Conservation (phyloP, 2,888 invertebrate genomes). For the Caenorhabditis sp. region DNA sequence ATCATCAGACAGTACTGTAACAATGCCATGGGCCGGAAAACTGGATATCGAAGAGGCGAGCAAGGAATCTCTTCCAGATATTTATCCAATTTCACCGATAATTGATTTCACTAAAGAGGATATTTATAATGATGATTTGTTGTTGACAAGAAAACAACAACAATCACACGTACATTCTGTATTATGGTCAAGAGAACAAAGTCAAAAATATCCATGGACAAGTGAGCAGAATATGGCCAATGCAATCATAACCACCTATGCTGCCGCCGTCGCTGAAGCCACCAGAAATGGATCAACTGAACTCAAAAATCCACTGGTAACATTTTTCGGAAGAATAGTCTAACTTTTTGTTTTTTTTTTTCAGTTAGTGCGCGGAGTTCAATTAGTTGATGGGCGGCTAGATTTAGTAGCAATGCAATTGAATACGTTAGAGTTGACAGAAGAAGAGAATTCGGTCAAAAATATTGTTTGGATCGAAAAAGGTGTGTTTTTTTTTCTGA, state of each 20-base stretch:
- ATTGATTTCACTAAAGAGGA: conserved; percentile 62
- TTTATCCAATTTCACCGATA: conserved; percentile 63
- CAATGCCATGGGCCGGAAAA: conserved; percentile 44
- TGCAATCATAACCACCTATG: conserved; percentile 64
- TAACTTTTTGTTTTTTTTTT: conserved; percentile 9
- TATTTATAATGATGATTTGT: conserved; percentile 63
- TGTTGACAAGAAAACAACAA: conserved; percentile 41
- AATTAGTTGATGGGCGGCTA: conserved; percentile 63
- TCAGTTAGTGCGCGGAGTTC: conserved; percentile 62
- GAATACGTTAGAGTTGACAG: conserved; percentile 72
- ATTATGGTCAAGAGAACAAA: conserved; percentile 62
- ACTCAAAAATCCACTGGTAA: conserved; percentile 49
- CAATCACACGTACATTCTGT: conserved; percentile 52
- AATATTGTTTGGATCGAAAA: conserved; percentile 68
- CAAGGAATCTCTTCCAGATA: conserved; percentile 48
- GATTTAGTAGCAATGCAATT: conserved; percentile 67
- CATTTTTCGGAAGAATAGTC: neutral
- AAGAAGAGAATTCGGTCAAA: conserved; percentile 52
- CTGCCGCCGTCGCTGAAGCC: conserved; percentile 65
- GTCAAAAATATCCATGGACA: conserved; percentile 70
- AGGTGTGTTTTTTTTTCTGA: conserved; percentile 38
- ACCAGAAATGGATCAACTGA: conserved; percentile 26
- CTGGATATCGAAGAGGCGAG: conserved; percentile 55
- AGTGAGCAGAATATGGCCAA: conserved; percentile 69
- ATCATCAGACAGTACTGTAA: conserved; percentile 20